Evolutionary conservation across 2,888 invertebrate species (phyloP), one percentile per base, ranked within the genome.

Genomic region (Cantharis flavilabris): DNA sequence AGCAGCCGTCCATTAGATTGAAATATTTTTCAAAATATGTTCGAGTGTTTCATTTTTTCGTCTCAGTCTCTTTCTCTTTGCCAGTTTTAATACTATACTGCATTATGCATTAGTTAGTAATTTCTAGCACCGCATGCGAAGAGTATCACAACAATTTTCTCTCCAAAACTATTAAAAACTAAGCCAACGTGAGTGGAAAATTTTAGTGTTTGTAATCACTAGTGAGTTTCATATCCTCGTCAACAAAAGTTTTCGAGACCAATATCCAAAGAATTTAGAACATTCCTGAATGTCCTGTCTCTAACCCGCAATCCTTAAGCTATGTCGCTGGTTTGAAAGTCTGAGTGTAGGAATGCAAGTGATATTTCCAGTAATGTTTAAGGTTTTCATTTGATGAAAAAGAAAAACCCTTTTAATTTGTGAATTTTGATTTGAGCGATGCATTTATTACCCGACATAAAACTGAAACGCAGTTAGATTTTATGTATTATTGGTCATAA

Each of bases 251-350:
- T 78, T 76, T 69, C 76, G 79, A 80, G 81, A 76, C 82, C 83
- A 84, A 84, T 84, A 84, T 84, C 82, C 81, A 67, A 78, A 81
- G 84, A 84, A 84, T 84, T 83, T 79, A 77, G 77, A 82, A 82
- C 84, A 86, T 86, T 86, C 86, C 84, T 79, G 81, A 74, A 82
- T 84, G 85, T 84, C 83, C 85, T 85, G 85, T 84, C 83, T 83
- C 80, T 80, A 80, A 81, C 82, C 85, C 85, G 86, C 86, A 86
- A 86, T 86, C 86, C 84, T 86, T 79, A 80, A 86, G 84, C 84
- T 84, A 85, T 85, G 84, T 84, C 82, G 81, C 81, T 83, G 82
- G 81, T 83, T 83, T 84, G 79, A 81, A 76, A 81, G 80, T 79
- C 80, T 76, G 80, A 76, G 78, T 76, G 79, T 77, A 76, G 84